Evolutionary conservation across 1,140 invertebrate species (phyloP), one percentile per base, ranked within the genome.

Genomic region (Araneus ventricosus): DNA sequence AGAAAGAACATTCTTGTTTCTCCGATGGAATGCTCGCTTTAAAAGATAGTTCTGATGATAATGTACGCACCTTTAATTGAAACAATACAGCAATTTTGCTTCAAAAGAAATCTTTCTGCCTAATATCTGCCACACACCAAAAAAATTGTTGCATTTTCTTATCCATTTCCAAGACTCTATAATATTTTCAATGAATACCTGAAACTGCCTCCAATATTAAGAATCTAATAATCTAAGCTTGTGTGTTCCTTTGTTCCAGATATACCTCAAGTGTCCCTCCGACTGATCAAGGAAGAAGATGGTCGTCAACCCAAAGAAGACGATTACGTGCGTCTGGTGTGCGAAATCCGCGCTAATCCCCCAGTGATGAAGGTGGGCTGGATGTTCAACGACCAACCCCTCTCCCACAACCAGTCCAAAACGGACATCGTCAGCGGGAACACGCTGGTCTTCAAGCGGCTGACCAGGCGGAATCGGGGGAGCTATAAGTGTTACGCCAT

Each of bases 401-500:
- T 93, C 0, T 70, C 67, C 8, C 75, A 82, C 52, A 92, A 82
- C 45, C 30, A 63, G 8, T 88, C 90, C 4, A 27, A 30, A 2
- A 92, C 61, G 24, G 80, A 88, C 27, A 75, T 88, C n/a, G 70
- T 57, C 45, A 94, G 92, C 41, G 86, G 80, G 20, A 93, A 93
- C 57, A 80, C 92, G 34, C 30, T 94, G 7, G 57, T 92, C 4
- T 90, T 94, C 20, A 80, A 89, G 57, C 41, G 52, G 24, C 67
- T 91, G 1, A 88, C 80, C 22, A 37, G 92, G 4, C 6, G 45
- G 22, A 90, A 94, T 52, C 34, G 84, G 34, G 94, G 94, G 6
- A 52, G 67, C 41, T 94, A 94, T 61, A 92, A 84, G 27, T 94
- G 94, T 59, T 87, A 67, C 37, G 94, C 93, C 30, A 75, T 75